A percentile compares a stretch with the other conserved stretches of the same genome.
phyloP scores from a whole-genome alignment of 2,113 vertebrate genomes.

The Lampris megalopsis region DNA sequence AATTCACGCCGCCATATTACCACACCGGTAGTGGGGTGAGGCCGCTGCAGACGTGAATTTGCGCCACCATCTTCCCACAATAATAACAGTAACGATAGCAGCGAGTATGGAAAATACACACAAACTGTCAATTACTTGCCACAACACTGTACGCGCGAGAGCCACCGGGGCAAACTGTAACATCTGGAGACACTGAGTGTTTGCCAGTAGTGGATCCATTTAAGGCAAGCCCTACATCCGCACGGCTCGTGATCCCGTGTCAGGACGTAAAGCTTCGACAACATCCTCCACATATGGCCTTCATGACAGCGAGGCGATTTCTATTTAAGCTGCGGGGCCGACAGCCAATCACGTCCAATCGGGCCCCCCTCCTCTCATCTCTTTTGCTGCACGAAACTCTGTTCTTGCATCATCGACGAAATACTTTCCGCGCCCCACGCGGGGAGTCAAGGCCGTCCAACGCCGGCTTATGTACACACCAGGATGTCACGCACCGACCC shows the following conservation, averaged over 20 bases:
- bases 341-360: no score
- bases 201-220: not conserved
- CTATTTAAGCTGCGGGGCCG: not conserved
- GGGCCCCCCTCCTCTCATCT: no score
- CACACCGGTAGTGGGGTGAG: not conserved
- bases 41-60: no score
- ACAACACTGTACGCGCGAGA: not conserved
- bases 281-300: constrained; percentile 1
- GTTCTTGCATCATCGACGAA: no score
- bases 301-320: not conserved
- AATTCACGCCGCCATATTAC: no score
- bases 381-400: no score
- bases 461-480: not conserved
- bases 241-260: not conserved
- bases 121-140: not conserved
- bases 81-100: no score
- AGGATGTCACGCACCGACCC: not conserved
- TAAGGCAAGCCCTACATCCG: not conserved
- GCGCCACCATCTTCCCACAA: no score
- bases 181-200: not conserved
- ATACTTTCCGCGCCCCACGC: not conserved
- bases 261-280: not conserved
- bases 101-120: not conserved
- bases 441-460: constrained; percentile 19
- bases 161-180: no score